A percentile compares a stretch with the other conserved stretches of the same genome.
phyloP scores from a whole-genome alignment of 2,888 invertebrate genomes.

The Crepidodera aurea region DNA sequence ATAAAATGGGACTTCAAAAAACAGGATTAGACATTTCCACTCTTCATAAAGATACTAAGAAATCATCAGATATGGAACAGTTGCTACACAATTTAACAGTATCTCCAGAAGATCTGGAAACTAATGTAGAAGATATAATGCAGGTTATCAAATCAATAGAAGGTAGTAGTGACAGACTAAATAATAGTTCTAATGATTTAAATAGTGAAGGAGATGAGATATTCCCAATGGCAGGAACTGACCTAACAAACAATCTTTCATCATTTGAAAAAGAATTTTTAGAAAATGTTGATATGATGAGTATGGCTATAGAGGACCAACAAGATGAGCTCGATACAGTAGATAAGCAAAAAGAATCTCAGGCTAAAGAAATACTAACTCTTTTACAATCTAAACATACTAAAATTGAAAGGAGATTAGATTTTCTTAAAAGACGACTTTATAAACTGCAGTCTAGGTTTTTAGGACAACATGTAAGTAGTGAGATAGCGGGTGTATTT shows the following conservation, averaged over 20 bases:
- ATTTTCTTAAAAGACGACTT: slow-evolving; percentile 76
- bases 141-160: slow-evolving; percentile 82
- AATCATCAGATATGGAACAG: slow-evolving; percentile 68
- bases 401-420: slow-evolving; percentile 73
- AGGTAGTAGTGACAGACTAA: slow-evolving; percentile 61
- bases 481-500: slow-evolving; percentile 80
- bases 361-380: slow-evolving; percentile 65
- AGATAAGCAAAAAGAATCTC: slow-evolving; percentile 56
- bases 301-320: slow-evolving; percentile 62
- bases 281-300: slow-evolving; percentile 65
- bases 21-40: slow-evolving; percentile 66
- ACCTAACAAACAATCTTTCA: slow-evolving; percentile 53
- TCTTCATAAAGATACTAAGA: slow-evolving; percentile 50
- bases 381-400: slow-evolving; percentile 66
- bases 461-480: slow-evolving; percentile 79
- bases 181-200: slow-evolving; percentile 51
- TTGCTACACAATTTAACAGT: slow-evolving; percentile 67
- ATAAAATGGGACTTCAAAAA: slow-evolving; percentile 64
- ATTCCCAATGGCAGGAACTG: slow-evolving; percentile 54
- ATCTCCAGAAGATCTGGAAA: slow-evolving; percentile 63
- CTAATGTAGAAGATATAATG: slow-evolving; percentile 71
- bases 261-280: slow-evolving; percentile 59
- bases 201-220: slow-evolving; percentile 52
- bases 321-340: slow-evolving; percentile 62
- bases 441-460: slow-evolving; percentile 78